Conservation (phyloP, 2,888 invertebrate genomes). For the Eristalis tenax region DNA sequence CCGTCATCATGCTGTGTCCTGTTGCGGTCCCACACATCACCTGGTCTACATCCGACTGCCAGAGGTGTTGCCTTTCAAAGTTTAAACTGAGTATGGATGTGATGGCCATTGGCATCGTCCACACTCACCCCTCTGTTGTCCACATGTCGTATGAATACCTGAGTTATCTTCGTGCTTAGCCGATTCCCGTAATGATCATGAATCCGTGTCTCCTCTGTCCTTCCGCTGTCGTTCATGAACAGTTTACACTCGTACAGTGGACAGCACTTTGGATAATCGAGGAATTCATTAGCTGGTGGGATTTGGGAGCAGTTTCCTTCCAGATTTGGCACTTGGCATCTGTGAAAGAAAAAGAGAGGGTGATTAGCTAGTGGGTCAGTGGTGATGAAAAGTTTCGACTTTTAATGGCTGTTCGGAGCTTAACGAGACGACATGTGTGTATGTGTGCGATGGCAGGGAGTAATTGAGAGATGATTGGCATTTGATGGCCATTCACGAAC, state of each 20-base stretch:
- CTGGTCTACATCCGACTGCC: not conserved
- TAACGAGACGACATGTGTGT: not conserved
- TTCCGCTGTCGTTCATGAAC: conserved; percentile 73
- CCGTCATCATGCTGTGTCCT: not conserved
- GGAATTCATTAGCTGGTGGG: conserved; percentile 74
- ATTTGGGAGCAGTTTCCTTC: conserved; percentile 76
- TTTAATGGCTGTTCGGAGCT: not conserved
- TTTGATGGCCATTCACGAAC: not conserved
- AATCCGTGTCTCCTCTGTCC: conserved; percentile 75
- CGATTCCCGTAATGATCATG: conserved; percentile 78
- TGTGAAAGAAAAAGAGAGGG: conserved; percentile 49
- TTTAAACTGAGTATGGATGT: conserved; percentile 39
- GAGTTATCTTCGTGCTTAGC: conserved; percentile 75
- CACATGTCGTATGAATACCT: conserved; percentile 72
- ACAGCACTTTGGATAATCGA: conserved; percentile 79
- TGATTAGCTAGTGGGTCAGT: not conserved
- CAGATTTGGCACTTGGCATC: conserved; percentile 77
- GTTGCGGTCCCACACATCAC: not conserved
- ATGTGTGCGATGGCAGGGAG: not conserved
- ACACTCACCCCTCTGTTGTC: conserved; percentile 34
- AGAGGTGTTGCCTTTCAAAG: conserved; percentile 5
- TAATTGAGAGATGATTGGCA: not conserved
- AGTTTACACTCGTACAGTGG: conserved; percentile 78
- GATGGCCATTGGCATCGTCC: conserved; percentile 12
- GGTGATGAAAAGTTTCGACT: conserved; percentile 9